phyloP scores from a whole-genome alignment of 2,797 vertebrate genomes.

The Catamblyrhynchus diadema region DNA sequence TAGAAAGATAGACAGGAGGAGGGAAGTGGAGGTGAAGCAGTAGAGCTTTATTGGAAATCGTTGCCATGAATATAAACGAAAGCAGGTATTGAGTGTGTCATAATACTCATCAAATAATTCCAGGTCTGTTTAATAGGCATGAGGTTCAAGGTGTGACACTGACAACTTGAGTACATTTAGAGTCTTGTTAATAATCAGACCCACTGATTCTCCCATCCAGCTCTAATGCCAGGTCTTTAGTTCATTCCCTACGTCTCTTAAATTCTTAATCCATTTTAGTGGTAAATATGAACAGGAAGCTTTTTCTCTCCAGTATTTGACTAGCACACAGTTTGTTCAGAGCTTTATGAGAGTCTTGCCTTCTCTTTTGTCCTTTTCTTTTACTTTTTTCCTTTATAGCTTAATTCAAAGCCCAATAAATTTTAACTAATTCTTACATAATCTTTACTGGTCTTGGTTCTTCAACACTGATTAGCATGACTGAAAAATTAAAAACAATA shows the following conservation, averaged over 20 bases:
- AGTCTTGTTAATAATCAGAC: conserved; percentile 48
- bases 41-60: conserved; percentile 62
- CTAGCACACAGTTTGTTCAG: background rate
- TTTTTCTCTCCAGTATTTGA: background rate
- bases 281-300: background rate
- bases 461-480: background rate
- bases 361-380: background rate
- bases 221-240: conserved; percentile 4
- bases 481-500: background rate
- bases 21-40: conserved; percentile 26
- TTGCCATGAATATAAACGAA: conserved; percentile 54
- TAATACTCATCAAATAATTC: conserved; percentile 54
- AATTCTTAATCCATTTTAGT: conserved; percentile 4
- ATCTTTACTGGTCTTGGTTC: background rate
- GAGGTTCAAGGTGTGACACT: conserved; percentile 56
- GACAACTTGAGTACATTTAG: conserved; percentile 27
- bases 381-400: background rate
- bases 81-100: conserved; percentile 53
- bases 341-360: background rate
- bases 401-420: background rate
- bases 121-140: conserved; percentile 52
- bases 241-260: background rate
- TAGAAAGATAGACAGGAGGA: background rate
- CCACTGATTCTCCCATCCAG: background rate
- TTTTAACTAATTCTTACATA: background rate